A percentile compares a stretch with the other conserved stretches of the same genome.
Evolutionary conservation across 2,888 invertebrate genomes (phyloP).

Genomic region (Lasioglossum zephyrum): DNA sequence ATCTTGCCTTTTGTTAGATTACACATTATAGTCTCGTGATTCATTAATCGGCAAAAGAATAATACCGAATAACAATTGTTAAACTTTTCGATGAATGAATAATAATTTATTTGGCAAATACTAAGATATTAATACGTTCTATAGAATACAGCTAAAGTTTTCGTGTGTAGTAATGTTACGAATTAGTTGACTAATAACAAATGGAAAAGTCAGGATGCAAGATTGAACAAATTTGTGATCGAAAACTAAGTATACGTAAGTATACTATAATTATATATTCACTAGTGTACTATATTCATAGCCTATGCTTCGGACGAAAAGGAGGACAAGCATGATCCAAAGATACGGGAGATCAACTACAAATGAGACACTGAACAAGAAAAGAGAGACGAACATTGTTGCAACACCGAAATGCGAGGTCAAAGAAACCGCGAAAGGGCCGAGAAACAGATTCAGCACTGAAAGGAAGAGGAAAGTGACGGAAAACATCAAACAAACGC

Average conservation of each 20-base stretch:
- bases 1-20: neutral
- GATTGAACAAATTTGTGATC: neutral
- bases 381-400: neutral
- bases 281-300: neutral
- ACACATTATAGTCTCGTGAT: neutral
- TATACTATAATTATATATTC: too few species aligned
- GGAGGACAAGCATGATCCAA: neutral
- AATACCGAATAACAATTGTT: neutral
- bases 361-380: accelerated
- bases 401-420: neutral
- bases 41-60: too few species aligned
- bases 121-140: neutral
- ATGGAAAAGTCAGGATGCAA: too few species aligned
- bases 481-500: neutral
- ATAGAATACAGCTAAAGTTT: too few species aligned
- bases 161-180: too few species aligned
- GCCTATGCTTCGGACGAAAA: accelerated
- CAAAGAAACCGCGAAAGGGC: neutral
- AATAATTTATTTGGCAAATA: neutral
- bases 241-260: neutral
- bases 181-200: too few species aligned
- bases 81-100: neutral
- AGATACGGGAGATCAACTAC: neutral
- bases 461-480: neutral
- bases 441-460: neutral